These are phyloP conservation scores for Diphyllodes magnificus DNA, from an alignment of 2,113 vertebrate species.

Conservation along the genomic window DNA sequence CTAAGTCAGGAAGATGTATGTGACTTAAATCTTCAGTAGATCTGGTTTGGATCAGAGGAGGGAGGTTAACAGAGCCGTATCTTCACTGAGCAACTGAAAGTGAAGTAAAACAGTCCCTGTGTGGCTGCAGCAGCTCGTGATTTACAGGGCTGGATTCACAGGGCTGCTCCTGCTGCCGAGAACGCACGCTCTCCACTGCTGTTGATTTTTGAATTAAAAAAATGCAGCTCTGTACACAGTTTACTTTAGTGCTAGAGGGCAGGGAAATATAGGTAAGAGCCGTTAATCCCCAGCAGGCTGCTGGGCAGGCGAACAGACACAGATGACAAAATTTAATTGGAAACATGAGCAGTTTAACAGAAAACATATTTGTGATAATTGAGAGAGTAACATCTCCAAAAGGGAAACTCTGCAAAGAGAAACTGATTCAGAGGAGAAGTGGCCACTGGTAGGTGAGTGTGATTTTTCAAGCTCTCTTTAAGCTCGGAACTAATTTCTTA, in stretches of 20 bases:
- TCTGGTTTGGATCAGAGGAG: conserved; percentile 75
- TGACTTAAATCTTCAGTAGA: conserved; percentile 64
- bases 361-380: conserved; percentile 76
- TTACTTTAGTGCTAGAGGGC: conserved; percentile 70
- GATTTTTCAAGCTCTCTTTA: conserved; percentile 30
- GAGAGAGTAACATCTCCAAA: conserved; percentile 65
- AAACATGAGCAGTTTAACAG: conserved; percentile 78
- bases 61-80: conserved; percentile 50
- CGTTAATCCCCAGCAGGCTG: conserved; percentile 80
- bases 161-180: conserved; percentile 62
- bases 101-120: conserved; percentile 56
- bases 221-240: conserved; percentile 69
- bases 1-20: conserved; percentile 67
- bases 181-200: conserved; percentile 51
- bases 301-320: conserved; percentile 71
- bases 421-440: conserved; percentile 57
- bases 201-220: conserved; percentile 83
- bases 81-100: conserved; percentile 64
- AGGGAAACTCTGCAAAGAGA: conserved; percentile 62
- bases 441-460: conserved; percentile 46
- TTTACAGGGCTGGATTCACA: conserved; percentile 54
- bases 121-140: conserved; percentile 43
- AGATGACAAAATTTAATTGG: conserved; percentile 81
- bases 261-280: conserved; percentile 75
- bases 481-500: neutral